phyloP scores from a whole-genome alignment of 2,113 vertebrate genomes.

The Azemiops feae region DNA sequence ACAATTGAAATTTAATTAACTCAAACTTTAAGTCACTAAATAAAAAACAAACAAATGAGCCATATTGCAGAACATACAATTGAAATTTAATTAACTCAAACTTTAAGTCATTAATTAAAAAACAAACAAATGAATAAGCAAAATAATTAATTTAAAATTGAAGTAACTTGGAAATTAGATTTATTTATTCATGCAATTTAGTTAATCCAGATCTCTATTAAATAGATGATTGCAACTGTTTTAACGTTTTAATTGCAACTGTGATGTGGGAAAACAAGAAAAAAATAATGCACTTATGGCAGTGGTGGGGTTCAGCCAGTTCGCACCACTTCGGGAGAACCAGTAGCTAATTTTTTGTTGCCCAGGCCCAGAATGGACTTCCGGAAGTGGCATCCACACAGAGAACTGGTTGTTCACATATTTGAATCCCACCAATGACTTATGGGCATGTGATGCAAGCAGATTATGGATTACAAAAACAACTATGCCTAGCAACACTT shows the following conservation, averaged over 20 bases:
- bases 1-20: no score
- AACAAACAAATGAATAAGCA: background rate
- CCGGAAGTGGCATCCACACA: no score
- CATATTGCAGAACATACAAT: background rate
- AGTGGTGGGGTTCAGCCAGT: no score
- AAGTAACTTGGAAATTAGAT: background rate
- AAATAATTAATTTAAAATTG: background rate
- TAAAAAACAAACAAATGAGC: no score
- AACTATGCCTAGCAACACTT: background rate
- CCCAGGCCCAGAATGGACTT: no score
- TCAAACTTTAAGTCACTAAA: no score
- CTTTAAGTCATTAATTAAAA: background rate
- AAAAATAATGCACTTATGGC: no score
- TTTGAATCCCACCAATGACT: no score
- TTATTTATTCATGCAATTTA: background rate
- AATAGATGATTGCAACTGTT: slow-evolving; percentile 22
- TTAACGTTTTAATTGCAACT: background rate
- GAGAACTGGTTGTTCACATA: no score
- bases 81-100: background rate
- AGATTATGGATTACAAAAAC: background rate
- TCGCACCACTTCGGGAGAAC: no score
- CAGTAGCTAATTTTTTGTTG: no score
- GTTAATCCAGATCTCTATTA: slow-evolving; percentile 32
- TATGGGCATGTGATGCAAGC: background rate
- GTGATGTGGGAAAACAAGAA: background rate